Percentiles rank a stretch among this genome's conserved stretches.
Conservation (phyloP, 2,113 vertebrate species). For the Ammospiza nelsoni region DNA sequence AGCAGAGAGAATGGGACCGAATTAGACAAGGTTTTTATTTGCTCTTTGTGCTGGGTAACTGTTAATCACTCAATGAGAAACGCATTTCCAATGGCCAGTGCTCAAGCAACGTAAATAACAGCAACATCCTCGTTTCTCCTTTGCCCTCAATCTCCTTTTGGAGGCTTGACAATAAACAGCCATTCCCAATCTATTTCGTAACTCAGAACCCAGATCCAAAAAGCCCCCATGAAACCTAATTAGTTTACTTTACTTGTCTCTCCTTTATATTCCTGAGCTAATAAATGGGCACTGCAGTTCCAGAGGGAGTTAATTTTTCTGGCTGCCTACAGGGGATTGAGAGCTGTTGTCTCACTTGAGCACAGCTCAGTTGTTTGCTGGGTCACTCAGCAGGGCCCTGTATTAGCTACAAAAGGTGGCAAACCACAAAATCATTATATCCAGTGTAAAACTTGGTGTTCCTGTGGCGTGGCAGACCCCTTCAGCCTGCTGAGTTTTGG, state of each 20-base stretch:
- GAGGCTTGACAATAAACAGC: constrained; percentile 5
- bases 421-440: neutral
- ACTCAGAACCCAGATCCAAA: neutral
- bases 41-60: constrained; percentile 31
- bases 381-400: neutral
- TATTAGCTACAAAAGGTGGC: neutral
- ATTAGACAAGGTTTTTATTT: constrained; percentile 43
- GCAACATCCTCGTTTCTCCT: constrained; percentile 42
- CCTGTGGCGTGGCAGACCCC: neutral
- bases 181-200: constrained; percentile 2
- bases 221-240: neutral
- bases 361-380: neutral
- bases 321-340: neutral
- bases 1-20: neutral
- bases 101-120: neutral
- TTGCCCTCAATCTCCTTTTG: constrained; percentile 37
- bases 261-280: constrained; percentile 3
- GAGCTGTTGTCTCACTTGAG: neutral
- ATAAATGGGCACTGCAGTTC: neutral
- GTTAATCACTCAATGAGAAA: constrained; percentile 53
- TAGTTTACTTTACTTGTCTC: constrained; percentile 15
- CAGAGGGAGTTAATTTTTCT: constrained; percentile 13
- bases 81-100: neutral
- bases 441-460: neutral
- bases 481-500: neutral